A percentile compares a stretch with the other conserved stretches of the same genome.
Conservation (phyloP, 2,113 vertebrate genomes). For the Protobothrops flavoviridis region DNA sequence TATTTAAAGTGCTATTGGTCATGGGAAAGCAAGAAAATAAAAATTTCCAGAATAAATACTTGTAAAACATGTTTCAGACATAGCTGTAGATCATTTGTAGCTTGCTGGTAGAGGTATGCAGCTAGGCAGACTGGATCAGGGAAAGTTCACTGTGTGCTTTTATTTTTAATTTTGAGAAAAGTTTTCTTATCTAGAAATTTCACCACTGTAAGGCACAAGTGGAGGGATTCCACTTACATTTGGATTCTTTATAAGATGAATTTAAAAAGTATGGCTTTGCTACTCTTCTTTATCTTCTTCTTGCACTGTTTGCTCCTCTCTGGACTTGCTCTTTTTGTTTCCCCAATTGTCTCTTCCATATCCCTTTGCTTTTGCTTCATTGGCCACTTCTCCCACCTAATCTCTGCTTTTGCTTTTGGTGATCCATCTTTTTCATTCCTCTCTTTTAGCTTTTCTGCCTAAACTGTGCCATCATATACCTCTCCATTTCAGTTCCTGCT, state of each 20-base stretch:
- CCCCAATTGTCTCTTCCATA: background rate
- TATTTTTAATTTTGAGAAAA: background rate
- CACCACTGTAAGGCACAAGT: background rate
- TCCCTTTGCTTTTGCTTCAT: background rate
- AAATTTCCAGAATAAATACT: background rate
- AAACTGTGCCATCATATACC: background rate
- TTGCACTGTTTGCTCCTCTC: background rate
- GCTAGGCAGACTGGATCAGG: background rate
- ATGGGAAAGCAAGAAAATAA: background rate
- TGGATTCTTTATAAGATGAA: background rate
- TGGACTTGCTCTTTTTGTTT: background rate
- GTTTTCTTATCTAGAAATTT: background rate
- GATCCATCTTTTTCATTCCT: background rate
- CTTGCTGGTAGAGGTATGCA: background rate
- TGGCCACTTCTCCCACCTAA: background rate
- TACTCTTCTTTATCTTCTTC: background rate
- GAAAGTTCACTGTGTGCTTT: background rate
- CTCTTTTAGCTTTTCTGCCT: background rate
- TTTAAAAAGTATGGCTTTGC: background rate
- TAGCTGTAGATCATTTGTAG: background rate
- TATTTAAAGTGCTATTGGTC: background rate
- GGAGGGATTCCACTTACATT: background rate
- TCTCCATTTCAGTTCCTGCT: background rate
- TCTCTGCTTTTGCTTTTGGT: background rate
- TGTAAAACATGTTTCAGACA: background rate